Evolutionary conservation across 64 coral and sea anemone genomes (phyloP).

Genomic region (Pocillopora damicornis): DNA sequence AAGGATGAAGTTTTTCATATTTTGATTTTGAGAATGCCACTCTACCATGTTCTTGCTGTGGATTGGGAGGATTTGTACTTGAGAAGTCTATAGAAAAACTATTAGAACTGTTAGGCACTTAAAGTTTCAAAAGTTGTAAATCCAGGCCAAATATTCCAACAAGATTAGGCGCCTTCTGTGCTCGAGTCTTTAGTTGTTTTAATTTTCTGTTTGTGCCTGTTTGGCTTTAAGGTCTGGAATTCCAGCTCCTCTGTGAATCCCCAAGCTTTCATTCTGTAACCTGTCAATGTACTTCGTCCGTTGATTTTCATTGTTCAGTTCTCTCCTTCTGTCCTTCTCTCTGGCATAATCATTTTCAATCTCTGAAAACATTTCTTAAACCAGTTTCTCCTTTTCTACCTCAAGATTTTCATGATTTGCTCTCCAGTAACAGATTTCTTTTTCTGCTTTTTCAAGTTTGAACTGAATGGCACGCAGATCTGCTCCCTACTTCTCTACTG

Average conservation of each 20-base stretch:
- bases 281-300: slow-evolving; percentile 1
- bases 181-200: slow-evolving; percentile 18
- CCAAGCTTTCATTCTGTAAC: slow-evolving; percentile 17
- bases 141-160: slow-evolving; percentile 5
- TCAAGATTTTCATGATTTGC: slow-evolving; percentile 5
- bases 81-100: slow-evolving; percentile 12
- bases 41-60: background rate
- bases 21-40: slow-evolving; percentile 21
- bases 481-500: slow-evolving; percentile 3
- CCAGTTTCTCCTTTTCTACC: slow-evolving; percentile 12
- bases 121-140: slow-evolving; percentile 17
- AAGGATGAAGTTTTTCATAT: slow-evolving; percentile 4
- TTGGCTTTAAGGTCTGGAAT: slow-evolving; percentile 11
- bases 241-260: background rate
- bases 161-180: background rate
- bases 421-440: background rate
- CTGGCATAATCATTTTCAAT: slow-evolving; percentile 13
- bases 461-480: background rate
- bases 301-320: slow-evolving; percentile 4
- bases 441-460: slow-evolving; percentile 10
- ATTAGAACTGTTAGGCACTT: background rate
- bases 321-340: background rate
- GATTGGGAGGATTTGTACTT: background rate
- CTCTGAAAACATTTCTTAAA: background rate
- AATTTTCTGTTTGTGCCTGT: slow-evolving; percentile 26